Percentiles rank a stretch among this genome's conserved stretches.
Conservation (phyloP, 2,797 vertebrate species). For the Pangasius djambal region DNA sequence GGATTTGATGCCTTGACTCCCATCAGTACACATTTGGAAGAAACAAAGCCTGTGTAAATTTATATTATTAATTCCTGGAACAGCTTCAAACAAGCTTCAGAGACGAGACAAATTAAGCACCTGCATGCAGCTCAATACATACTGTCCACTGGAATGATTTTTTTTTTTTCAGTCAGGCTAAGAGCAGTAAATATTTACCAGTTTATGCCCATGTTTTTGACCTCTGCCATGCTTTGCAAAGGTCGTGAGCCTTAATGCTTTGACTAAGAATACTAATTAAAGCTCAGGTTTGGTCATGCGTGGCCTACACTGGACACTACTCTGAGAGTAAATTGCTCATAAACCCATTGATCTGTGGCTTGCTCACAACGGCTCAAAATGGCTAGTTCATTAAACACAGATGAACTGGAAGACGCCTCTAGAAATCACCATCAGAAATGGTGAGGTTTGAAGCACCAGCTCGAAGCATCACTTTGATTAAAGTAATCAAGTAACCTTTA, state of each 20-base stretch:
- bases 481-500: not conserved
- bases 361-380: slow-evolving; percentile 49
- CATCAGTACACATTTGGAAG: slow-evolving; percentile 35
- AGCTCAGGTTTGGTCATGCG: not conserved
- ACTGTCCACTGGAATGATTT: slow-evolving; percentile 20
- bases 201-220: not conserved
- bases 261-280: slow-evolving; percentile 59
- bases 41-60: slow-evolving; percentile 50
- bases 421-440: slow-evolving; percentile 28
- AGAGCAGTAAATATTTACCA: slow-evolving; percentile 29
- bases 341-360: slow-evolving; percentile 64
- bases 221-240: not conserved
- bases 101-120: slow-evolving; percentile 50
- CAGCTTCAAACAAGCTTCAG: slow-evolving; percentile 37
- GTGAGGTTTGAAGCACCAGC: not conserved
- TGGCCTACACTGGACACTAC: not conserved
- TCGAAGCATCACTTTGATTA: not conserved
- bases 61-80: slow-evolving; percentile 49
- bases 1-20: not conserved
- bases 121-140: slow-evolving; percentile 27
- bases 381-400: slow-evolving; percentile 51
- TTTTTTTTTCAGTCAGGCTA: not conserved
- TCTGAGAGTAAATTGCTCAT: slow-evolving; percentile 60
- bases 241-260: not conserved
- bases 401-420: slow-evolving; percentile 16